Percentiles rank a stretch among this genome's conserved stretches.
Conservation (phyloP, 2,888 invertebrate species). For the Mycalesis mineus region DNA sequence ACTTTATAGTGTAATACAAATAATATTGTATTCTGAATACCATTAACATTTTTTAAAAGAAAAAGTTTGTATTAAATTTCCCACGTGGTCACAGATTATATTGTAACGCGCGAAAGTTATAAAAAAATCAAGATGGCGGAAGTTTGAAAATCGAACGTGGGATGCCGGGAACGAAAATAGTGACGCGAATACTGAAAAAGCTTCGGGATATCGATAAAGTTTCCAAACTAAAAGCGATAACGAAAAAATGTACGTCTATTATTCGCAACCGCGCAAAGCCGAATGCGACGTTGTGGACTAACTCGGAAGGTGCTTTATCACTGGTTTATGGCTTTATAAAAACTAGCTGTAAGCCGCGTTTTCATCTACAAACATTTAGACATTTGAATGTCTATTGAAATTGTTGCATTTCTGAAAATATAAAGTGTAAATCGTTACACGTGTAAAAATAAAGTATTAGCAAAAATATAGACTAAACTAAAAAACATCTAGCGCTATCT, state of each 20-base stretch:
- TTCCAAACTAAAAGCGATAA: background rate
- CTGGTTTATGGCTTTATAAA: conserved; percentile 31
- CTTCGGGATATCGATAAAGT: conserved; percentile 34
- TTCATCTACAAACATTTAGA: too few species aligned
- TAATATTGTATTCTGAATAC: conserved; percentile 48
- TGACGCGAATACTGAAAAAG: conserved; percentile 30
- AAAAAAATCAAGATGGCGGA: conserved; percentile 13
- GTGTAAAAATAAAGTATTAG: too few species aligned
- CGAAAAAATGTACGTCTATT: conserved; percentile 34
- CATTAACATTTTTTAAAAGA: conserved; percentile 48
- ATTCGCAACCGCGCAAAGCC: conserved; percentile 37
- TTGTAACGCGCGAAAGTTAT: conserved; percentile 16
- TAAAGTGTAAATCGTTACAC: too few species aligned
- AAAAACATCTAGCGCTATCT: too few species aligned
- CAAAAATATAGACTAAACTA: too few species aligned
- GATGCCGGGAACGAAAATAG: conserved; percentile 36
- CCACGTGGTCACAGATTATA: conserved; percentile 37
- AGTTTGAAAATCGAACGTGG: conserved; percentile 15
- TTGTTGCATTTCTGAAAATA: too few species aligned
- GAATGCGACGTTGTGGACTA: conserved; percentile 37
- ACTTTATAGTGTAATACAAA: conserved; percentile 58
- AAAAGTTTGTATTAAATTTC: conserved; percentile 25
- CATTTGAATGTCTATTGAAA: too few species aligned
- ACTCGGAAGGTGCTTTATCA: conserved; percentile 39
- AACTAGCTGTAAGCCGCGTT: conserved; percentile 10